Base-by-base conservation (phyloP, 2,113 vertebrate genomes). In the Saguinus imperator region DNA sequence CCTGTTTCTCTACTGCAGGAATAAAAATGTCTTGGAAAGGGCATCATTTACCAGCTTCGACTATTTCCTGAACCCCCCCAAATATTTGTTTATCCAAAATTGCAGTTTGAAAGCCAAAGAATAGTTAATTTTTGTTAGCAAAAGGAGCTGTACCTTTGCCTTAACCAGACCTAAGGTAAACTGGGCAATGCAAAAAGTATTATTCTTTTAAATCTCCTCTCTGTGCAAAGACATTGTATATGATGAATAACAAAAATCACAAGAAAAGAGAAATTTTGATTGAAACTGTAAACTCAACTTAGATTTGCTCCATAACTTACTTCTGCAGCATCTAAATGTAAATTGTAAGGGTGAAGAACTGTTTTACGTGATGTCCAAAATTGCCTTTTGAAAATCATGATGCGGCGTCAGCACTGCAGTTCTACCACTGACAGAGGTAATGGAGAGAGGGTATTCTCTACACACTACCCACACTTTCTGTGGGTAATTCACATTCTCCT, bases 231-330 rank as follows among this genome's bases (percentile, higher is more conserved):
- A 55, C 61, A 82, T 92, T 94, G 72, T 87, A 75, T 88, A 66
- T 32, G 55, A 97, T 89, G 93, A 97, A 96, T 97, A 95, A 97
- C 85, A 95, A 98, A 82, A 58, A 95, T 92, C 72, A 82, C 35
- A 85, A 50, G 50, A 96, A 97, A 91, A 92, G 81, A 96, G 96
- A 94, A 95, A 93, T 96, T 98, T 98, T 98, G 96, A 97, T 95
- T 92, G 93, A 98, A 96, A 98, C 89, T 92, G 43, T 97, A 96
- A 98, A 97, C 92, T 97, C 94, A 87, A 73, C 93, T 97, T 96
- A 94, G 93, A 95, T 90, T 89, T 95, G 83, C 93, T 95, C 93
- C 72, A 32, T 96, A 91, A 88, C 96, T 97, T 95, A 94, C 96
- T 97, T 94, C 87, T 70, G 87, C 81, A 92, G 77, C 83, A 93